Percentiles rank a stretch among this genome's conserved stretches.
phyloP scores from a whole-genome alignment of 2,113 vertebrate genomes.

The Poeciliopsis occidentalis region DNA sequence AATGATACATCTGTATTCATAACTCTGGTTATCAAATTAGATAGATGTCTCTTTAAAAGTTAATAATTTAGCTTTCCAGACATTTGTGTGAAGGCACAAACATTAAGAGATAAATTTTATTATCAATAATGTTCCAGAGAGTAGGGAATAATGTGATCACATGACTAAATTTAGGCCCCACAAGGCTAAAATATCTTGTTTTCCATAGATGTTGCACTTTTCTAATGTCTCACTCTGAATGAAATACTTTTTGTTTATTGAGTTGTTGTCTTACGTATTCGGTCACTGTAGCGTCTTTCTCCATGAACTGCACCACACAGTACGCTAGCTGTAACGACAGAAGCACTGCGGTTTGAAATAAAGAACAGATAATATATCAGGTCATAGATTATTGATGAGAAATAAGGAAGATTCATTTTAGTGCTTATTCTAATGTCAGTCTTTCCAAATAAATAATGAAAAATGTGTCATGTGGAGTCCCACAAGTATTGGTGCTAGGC shows the following conservation, averaged over 20 bases:
- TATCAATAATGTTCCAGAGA: not conserved
- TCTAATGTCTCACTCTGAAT: not conserved
- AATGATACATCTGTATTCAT: not conserved
- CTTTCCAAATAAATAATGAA: not conserved
- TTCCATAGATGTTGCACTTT: not conserved
- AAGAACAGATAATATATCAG: not conserved
- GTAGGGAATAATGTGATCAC: not conserved
- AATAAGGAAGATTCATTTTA: not conserved
- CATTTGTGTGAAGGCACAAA: not conserved
- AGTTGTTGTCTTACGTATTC: slow-evolving; percentile 84
- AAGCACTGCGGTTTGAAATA: not conserved
- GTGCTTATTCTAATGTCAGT: not conserved
- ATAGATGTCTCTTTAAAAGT: not conserved
- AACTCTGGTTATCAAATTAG: too few relatives aligned
- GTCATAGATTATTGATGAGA: too few relatives aligned
- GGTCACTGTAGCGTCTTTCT: slow-evolving; percentile 91
- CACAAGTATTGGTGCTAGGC: not conserved
- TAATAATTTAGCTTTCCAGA: not conserved
- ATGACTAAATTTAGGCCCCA: not conserved
- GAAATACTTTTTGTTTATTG: not conserved
- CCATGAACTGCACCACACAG: slow-evolving; percentile 93
- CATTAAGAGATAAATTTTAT: not conserved
- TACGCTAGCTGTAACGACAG: slow-evolving; percentile 84
- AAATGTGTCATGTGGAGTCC: not conserved
- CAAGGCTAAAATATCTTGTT: not conserved